These are phyloP conservation scores for Monopis laevigella DNA, from an alignment of 2,888 invertebrate species.

Conservation along the genomic window DNA sequence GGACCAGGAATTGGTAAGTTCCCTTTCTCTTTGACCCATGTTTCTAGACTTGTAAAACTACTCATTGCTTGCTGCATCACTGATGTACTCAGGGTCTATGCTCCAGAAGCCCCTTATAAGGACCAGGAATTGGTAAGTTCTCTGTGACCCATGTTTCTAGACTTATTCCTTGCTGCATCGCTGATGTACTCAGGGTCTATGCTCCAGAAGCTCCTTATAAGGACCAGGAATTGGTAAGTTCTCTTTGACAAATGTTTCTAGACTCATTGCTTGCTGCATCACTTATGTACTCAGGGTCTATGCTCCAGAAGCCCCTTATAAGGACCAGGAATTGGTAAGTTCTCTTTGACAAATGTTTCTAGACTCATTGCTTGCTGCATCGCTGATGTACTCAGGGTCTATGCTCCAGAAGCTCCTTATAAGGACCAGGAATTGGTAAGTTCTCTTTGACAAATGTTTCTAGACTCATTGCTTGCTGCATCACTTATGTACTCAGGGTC, in stretches of 20 bases:
- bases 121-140: constrained; percentile 87
- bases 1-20: constrained; percentile 86
- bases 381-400: constrained; percentile 95
- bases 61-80: constrained; percentile 97
- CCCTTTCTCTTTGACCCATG: constrained; percentile 85
- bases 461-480: no score
- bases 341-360: constrained; percentile 88
- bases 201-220: no score
- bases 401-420: constrained; percentile 97
- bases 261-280: constrained; percentile 97
- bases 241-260: no score
- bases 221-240: no score
- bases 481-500: no score
- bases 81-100: constrained; percentile 95
- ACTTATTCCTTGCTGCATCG: no score
- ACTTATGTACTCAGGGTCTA: constrained; percentile 96
- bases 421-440: constrained; percentile 91
- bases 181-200: no score
- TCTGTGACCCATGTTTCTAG: no score
- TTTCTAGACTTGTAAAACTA: constrained; percentile 91
- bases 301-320: constrained; percentile 97
- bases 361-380: constrained; percentile 96
- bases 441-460: no score
- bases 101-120: constrained; percentile 97
- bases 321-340: constrained; percentile 93